Percentiles rank a stretch among this genome's conserved stretches.
Evolutionary conservation across 2,113 vertebrate genomes (phyloP).

Genomic region (Cryptomyrus ogoouensis): DNA sequence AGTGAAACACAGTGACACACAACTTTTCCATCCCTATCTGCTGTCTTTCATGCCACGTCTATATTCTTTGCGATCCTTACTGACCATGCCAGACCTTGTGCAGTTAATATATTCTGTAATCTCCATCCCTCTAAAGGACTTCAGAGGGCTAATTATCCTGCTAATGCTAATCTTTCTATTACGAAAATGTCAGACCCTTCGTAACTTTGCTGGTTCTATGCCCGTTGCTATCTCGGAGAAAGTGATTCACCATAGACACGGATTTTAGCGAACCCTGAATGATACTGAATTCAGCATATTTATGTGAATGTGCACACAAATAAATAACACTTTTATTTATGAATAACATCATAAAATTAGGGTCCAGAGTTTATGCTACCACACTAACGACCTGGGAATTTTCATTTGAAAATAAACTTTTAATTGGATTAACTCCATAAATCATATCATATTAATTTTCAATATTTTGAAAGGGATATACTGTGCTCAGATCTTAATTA

Average conservation of each 20-base stretch:
- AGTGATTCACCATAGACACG: background rate
- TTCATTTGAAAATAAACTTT: background rate
- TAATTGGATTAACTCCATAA: background rate
- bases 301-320: background rate
- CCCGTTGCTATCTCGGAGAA: background rate
- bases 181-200: background rate
- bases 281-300: background rate
- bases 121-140: background rate
- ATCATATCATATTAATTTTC: slow-evolving; percentile 5
- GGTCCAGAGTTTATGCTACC: background rate
- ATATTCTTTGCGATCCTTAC: background rate
- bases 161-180: background rate
- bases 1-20: background rate
- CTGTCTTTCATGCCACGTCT: background rate
- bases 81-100: background rate
- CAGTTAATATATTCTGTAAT: background rate
- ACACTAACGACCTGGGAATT: background rate
- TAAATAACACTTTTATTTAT: background rate
- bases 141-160: background rate
- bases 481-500: background rate
- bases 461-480: background rate
- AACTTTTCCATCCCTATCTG: background rate
- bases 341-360: background rate
- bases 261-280: background rate
- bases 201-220: background rate